Conservation (phyloP, 2,797 vertebrate species). For the Enteromius mattozi region DNA sequence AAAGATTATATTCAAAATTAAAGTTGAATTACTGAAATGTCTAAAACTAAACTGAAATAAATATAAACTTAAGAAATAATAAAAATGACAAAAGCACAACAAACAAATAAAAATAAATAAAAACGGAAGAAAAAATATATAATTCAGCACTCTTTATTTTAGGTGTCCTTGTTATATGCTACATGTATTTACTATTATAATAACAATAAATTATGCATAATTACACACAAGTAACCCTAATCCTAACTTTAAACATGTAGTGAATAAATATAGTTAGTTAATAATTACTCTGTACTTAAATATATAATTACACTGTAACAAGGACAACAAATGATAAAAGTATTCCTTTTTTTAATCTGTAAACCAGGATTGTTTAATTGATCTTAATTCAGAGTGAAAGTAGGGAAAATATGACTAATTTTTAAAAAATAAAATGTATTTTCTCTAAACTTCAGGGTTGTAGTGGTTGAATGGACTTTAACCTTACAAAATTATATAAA, state of each 20-base stretch:
- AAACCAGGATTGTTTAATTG: neutral
- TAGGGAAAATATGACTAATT: neutral
- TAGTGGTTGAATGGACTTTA: constrained; percentile 26
- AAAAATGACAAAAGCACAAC: neutral
- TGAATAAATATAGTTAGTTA: too few relatives aligned
- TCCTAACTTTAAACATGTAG: too few relatives aligned
- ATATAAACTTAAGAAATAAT: neutral
- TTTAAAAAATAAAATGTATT: too few relatives aligned
- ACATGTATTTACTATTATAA: too few relatives aligned
- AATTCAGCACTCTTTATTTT: too few relatives aligned
- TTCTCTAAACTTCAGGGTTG: neutral
- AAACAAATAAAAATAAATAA: neutral
- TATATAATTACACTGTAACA: too few relatives aligned
- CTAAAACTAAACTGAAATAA: neutral
- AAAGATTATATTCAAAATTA: neutral
- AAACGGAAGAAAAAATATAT: neutral
- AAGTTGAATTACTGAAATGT: neutral
- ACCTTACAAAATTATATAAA: constrained; percentile 8
- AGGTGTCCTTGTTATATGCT: too few relatives aligned
- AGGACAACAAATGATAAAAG: too few relatives aligned
- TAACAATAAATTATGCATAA: too few relatives aligned
- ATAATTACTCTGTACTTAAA: too few relatives aligned
- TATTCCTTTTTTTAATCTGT: too few relatives aligned
- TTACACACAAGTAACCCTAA: too few relatives aligned
- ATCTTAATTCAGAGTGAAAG: neutral